Evolutionary conservation across 1,140 invertebrate genomes (phyloP).

Genomic region (Leptinotarsa defecta): DNA sequence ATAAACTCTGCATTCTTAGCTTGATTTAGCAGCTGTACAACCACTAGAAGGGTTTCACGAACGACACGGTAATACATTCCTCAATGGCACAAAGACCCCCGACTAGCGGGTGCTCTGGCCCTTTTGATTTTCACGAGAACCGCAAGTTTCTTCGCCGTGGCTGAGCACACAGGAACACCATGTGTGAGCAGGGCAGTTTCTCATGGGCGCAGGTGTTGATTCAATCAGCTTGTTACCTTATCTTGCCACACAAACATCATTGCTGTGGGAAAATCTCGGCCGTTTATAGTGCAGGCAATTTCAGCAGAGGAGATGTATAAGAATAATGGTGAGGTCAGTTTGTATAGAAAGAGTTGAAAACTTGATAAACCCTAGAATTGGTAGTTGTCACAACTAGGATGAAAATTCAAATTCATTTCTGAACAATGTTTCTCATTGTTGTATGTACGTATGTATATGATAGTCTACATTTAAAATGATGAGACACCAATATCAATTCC

Average conservation of each 20-base stretch:
- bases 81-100: conserved; percentile 34
- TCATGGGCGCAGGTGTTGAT: conserved; percentile 43
- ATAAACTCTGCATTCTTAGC: not conserved
- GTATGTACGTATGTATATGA: no score
- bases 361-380: no score
- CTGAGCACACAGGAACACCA: conserved; percentile 15
- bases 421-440: no score
- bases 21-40: not conserved
- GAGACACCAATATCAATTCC: no score
- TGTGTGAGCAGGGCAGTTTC: conserved; percentile 25
- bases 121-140: not conserved
- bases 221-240: conserved; percentile 45
- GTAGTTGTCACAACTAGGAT: no score
- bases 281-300: not conserved
- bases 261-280: conserved; percentile 43
- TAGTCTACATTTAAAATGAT: no score
- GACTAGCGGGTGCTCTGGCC: conserved; percentile 32
- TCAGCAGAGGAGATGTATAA: not conserved
- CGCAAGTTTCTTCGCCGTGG: conserved; percentile 5
- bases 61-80: conserved; percentile 34
- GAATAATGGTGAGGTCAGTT: no score
- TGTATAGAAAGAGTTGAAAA: no score
- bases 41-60: conserved; percentile 30
- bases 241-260: conserved; percentile 43
- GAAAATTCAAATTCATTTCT: no score